Evolutionary conservation across 2,888 invertebrate genomes (phyloP).

Genomic region (Helobdella robusta): DNA sequence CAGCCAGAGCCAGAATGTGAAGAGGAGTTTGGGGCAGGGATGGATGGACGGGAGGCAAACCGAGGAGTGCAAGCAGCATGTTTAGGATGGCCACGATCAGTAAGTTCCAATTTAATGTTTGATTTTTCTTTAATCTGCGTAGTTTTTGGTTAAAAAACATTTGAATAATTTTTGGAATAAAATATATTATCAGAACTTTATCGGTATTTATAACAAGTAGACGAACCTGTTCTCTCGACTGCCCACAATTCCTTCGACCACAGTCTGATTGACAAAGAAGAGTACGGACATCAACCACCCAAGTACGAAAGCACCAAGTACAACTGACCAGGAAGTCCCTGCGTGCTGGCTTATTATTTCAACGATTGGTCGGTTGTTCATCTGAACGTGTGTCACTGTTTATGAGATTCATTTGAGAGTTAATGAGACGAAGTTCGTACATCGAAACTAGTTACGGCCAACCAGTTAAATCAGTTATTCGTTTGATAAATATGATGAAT

Average conservation of each 20-base stretch:
- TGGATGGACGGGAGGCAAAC: conserved; percentile 57
- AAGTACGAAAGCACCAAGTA: conserved; percentile 53
- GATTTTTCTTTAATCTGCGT: conserved; percentile 56
- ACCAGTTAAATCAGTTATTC: no score
- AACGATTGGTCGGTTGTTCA: no score
- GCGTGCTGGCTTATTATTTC: neutral
- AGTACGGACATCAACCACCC: conserved; percentile 57
- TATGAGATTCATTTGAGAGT: no score
- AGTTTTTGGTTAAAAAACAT: neutral
- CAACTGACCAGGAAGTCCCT: conserved; percentile 44
- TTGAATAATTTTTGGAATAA: neutral
- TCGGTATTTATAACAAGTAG: neutral
- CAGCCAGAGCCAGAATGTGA: conserved; percentile 57
- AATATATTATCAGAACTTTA: neutral
- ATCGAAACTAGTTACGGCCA: no score
- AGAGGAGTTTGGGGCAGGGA: conserved; percentile 58
- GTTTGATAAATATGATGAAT: no score
- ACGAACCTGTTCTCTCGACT: conserved; percentile 56
- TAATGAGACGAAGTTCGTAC: no score
- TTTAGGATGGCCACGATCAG: conserved; percentile 56
- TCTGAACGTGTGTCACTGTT: no score
- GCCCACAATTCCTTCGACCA: conserved; percentile 57
- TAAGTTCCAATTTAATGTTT: conserved; percentile 57
- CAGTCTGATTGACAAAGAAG: conserved; percentile 60
- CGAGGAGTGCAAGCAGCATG: conserved; percentile 54